Evolutionary conservation across 1,140 invertebrate genomes (phyloP), one percentile per base, ranked within the genome.

Genomic region (Nymphalis io): DNA sequence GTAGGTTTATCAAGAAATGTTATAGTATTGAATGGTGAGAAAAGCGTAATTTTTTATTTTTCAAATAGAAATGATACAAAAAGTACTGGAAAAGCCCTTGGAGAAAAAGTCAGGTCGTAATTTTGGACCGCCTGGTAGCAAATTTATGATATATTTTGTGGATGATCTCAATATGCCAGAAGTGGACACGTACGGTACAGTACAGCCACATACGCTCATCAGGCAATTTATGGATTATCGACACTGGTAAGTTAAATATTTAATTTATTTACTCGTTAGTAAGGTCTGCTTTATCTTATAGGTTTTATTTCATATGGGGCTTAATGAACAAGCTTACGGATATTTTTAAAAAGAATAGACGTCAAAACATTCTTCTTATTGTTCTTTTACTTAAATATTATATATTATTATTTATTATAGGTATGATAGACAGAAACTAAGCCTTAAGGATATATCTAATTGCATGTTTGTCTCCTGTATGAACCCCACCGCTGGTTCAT

Each of bases 141-240:
- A 98, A 79, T 95, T 94, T 15, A 94, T 99, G 82, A 95, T 99
- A 68, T 99, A 98, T 88, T 99, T 99, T 84, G 95, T 99, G 62
- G 98, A 99, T 85, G 98, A 99, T 84, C 95, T 99, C 93, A 99
- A 99, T 90, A 99, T 99, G 97, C 98, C 98, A 8, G 97, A 98
- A 93, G 97, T 99, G 2, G 98, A 99, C 92, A 94, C 94, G 63
- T 99, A 99, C 82, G 98, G 97, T 55, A 99, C 98, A 0, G 98
- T 99, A 1, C 98, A 99, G 83, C 97, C 98, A 0, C 98, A 99
- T 83, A 99, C 98, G 0, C 93, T 99, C 1, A 96, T 99, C 71
- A 93, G 98, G 15, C 97, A 99, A 85, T 97, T 98, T 84, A 95
- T 99, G 93, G 97, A 99, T 92, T 99, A 99, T 84, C 94, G 94